Evolutionary conservation across 2,113 vertebrate genomes (phyloP).

Genomic region (Lepus timidus): DNA sequence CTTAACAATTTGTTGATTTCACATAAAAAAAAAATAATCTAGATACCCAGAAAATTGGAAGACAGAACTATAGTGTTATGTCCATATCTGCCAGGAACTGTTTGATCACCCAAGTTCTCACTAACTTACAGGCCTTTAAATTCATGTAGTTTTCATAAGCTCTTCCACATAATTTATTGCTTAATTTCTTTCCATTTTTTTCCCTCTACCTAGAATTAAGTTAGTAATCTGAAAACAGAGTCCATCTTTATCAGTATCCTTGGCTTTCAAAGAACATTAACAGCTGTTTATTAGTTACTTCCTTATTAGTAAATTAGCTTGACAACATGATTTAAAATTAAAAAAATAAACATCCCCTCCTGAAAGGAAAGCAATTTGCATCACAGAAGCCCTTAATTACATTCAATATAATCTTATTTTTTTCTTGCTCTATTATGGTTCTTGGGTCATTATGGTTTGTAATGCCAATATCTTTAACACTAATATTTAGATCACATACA

Average conservation of each 20-base stretch:
- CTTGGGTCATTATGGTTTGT: neutral
- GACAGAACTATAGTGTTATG: neutral
- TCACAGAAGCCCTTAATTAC: neutral
- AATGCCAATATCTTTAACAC: neutral
- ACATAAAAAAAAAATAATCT: neutral
- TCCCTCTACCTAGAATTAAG: neutral
- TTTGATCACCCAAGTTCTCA: neutral
- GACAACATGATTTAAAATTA: neutral
- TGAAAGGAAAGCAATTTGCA: neutral
- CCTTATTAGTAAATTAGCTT: slow-evolving; percentile 2
- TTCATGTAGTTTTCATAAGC: neutral
- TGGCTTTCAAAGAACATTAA: neutral
- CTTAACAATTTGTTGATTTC: neutral
- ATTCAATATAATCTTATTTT: neutral
- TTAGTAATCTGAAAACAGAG: neutral
- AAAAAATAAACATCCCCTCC: neutral
- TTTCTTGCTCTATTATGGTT: neutral
- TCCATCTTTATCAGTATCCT: neutral
- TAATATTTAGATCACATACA: neutral
- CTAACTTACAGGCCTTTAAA: neutral
- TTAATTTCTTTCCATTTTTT: slow-evolving; percentile 11
- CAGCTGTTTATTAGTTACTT: neutral
- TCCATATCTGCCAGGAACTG: neutral
- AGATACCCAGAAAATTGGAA: neutral
- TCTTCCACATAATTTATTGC: neutral